Conservation (phyloP, 2,113 vertebrate species). For the Chroicocephalus ridibundus region DNA sequence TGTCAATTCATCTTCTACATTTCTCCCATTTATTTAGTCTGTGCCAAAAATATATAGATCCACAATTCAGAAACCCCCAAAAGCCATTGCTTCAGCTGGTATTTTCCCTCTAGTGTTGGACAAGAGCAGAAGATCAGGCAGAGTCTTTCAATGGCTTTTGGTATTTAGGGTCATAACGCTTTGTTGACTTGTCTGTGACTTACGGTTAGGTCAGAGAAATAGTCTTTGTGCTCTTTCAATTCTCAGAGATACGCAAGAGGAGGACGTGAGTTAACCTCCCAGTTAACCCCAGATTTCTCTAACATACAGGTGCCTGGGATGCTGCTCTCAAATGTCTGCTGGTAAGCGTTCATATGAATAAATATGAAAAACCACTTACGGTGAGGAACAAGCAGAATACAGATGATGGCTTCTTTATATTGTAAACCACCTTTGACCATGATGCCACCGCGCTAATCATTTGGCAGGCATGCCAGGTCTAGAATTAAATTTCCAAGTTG, state of each 20-base stretch:
- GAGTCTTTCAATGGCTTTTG: not conserved
- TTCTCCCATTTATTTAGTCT: not conserved
- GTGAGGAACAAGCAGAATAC: not conserved
- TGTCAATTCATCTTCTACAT: not conserved
- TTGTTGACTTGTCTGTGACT: not conserved
- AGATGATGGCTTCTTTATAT: not conserved
- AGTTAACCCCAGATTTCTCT: not conserved
- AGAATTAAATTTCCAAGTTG: not conserved
- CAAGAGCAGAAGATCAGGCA: not conserved
- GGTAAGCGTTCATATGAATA: not conserved
- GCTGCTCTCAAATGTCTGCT: not conserved
- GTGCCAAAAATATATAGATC: not conserved
- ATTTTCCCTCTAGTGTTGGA: not conserved
- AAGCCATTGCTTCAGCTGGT: not conserved
- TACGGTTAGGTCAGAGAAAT: not conserved
- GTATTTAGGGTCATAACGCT: not conserved
- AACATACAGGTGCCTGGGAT: not conserved
- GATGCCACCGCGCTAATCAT: fast-evolving
- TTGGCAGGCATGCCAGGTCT: not conserved
- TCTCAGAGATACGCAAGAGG: not conserved
- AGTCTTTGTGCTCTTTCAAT: not conserved
- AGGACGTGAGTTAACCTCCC: not conserved
- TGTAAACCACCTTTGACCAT: not conserved
- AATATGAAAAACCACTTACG: not conserved
- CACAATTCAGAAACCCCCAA: not conserved